Conservation (phyloP, 2,797 vertebrate genomes). For the Arrhamphus sclerolepis region DNA sequence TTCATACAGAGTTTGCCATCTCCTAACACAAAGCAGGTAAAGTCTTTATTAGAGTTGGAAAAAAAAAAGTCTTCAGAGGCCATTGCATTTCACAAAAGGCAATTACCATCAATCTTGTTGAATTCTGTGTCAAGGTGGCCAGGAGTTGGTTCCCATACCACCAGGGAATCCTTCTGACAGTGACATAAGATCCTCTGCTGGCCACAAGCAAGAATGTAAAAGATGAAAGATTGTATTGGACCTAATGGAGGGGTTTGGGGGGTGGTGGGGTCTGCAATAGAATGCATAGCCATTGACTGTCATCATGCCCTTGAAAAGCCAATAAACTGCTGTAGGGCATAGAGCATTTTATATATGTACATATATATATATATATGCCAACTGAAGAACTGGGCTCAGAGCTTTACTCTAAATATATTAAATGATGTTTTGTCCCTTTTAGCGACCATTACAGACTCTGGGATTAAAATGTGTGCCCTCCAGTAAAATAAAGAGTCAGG, state of each 20-base stretch:
- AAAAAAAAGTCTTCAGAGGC: slow-evolving; percentile 52
- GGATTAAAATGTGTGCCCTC: slow-evolving; percentile 18
- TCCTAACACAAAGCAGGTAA: slow-evolving; percentile 45
- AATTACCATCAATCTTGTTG: slow-evolving; percentile 80
- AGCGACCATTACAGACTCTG: slow-evolving; percentile 12
- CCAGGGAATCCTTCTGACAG: slow-evolving; percentile 61
- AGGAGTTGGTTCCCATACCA: slow-evolving; percentile 67
- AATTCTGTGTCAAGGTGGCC: slow-evolving; percentile 78
- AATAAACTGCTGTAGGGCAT: slow-evolving; percentile 74
- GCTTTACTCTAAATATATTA: slow-evolving; percentile 57
- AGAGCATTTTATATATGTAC: slow-evolving; percentile 60
- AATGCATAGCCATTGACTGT: slow-evolving; percentile 75
- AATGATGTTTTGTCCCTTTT: slow-evolving; percentile 31
- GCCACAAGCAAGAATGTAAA: slow-evolving; percentile 50
- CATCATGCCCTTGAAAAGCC: slow-evolving; percentile 80
- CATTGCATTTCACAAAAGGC: slow-evolving; percentile 68
- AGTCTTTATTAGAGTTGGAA: slow-evolving; percentile 51
- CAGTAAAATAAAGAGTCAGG: no score
- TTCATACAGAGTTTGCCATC: slow-evolving; percentile 27
- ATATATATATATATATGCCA: slow-evolving; percentile 67
- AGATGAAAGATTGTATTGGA: slow-evolving; percentile 72
- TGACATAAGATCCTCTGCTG: slow-evolving; percentile 69
- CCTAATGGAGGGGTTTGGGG: slow-evolving; percentile 64
- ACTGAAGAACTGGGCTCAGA: slow-evolving; percentile 62
- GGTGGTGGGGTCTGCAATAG: slow-evolving; percentile 65